Conservation (phyloP, 2,797 vertebrate species). For the Lepus oiostolus region DNA sequence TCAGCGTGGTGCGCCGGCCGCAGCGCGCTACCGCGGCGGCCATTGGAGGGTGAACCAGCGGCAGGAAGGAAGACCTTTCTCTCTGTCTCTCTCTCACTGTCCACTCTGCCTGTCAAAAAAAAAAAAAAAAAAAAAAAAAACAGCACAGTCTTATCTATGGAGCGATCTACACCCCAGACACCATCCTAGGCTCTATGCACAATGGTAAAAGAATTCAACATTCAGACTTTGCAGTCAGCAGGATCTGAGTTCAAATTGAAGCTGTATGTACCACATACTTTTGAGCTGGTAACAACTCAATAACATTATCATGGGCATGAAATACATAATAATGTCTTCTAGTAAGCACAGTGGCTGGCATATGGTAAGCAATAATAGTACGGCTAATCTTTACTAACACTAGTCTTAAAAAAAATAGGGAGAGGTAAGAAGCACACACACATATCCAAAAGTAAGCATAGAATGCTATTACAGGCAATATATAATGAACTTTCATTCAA, state of each 20-base stretch:
- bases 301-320: background rate
- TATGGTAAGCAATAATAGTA: background rate
- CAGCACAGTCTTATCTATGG: too few relatives aligned
- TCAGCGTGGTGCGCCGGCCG: too few relatives aligned
- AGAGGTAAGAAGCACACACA: background rate
- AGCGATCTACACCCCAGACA: too few relatives aligned
- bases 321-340: constrained; percentile 34
- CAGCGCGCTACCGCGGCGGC: too few relatives aligned
- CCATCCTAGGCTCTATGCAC: too few relatives aligned
- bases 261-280: background rate
- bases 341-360: constrained; percentile 6
- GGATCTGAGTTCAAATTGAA: constrained; percentile 35
- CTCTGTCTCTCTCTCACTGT: too few relatives aligned
- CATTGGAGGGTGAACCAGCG: too few relatives aligned
- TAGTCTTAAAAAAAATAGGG: background rate
- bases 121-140: too few relatives aligned
- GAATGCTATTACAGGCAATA: background rate
- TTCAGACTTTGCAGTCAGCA: constrained; percentile 24
- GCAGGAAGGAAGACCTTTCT: too few relatives aligned
- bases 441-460: constrained; percentile 6
- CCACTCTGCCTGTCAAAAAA: too few relatives aligned
- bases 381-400: background rate
- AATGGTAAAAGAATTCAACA: constrained; percentile 9
- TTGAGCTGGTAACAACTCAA: constrained; percentile 40
- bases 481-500: constrained; percentile 50